phyloP scores from a whole-genome alignment of 2,113 vertebrate genomes.

The Grantiella picta region DNA sequence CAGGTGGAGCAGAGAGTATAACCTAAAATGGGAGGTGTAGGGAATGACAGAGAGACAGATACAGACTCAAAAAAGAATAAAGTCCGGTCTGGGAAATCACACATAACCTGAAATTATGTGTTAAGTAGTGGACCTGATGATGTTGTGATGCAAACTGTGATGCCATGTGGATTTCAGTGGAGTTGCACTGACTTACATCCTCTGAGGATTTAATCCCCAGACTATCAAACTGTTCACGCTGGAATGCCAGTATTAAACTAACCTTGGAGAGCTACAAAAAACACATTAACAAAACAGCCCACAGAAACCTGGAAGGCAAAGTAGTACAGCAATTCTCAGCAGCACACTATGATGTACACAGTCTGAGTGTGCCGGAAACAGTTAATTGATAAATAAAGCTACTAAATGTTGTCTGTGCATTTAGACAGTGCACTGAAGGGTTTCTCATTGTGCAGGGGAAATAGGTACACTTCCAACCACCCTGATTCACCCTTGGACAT shows the following conservation, averaged over 20 bases:
- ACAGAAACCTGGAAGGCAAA: background rate
- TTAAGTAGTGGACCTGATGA: conserved; percentile 38
- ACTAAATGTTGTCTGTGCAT: conserved; percentile 13
- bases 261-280: background rate
- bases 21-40: background rate
- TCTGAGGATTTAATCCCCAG: conserved; percentile 28
- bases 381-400: conserved; percentile 63
- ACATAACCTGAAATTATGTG: conserved; percentile 51
- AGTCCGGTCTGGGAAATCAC: conserved; percentile 26
- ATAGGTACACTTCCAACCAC: conserved; percentile 11
- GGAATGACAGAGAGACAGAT: background rate
- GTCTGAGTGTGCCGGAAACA: background rate
- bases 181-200: background rate
- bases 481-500: conserved; percentile 63
- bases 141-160: background rate
- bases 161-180: background rate
- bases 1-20: background rate
- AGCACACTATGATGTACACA: background rate
- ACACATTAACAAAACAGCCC: background rate
- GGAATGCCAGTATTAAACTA: background rate
- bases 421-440: conserved; percentile 22
- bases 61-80: background rate
- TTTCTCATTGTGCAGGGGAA: conserved; percentile 32
- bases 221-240: background rate
- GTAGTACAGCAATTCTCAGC: background rate